A percentile compares a stretch with the other conserved stretches of the same genome.
These are phyloP conservation scores for Exocentrus adspersus DNA, from an alignment of 2,888 invertebrate genomes.

Conservation along the genomic window DNA sequence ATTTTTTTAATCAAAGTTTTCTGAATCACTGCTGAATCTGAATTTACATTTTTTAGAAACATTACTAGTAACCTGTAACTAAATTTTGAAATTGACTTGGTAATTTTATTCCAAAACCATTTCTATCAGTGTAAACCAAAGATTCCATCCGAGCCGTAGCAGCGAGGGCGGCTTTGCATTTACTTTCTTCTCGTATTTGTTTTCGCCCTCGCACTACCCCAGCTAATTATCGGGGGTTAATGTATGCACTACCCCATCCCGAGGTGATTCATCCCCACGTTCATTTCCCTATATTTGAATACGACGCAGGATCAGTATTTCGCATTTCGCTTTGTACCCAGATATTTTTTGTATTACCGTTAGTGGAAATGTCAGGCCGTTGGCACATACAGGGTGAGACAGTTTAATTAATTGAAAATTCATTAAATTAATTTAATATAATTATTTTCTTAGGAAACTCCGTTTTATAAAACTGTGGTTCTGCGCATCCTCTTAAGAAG, in stretches of 20 bases:
- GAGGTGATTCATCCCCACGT: conserved; percentile 40
- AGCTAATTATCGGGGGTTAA: conserved; percentile 39
- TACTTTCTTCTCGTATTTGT: conserved; percentile 38
- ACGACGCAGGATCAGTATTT: neutral
- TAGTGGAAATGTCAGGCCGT: neutral
- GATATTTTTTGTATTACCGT: neutral
- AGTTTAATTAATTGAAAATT: too few species aligned
- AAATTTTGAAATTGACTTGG: too few species aligned
- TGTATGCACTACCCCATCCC: conserved; percentile 38
- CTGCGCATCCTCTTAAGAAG: too few species aligned
- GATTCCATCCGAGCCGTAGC: conserved; percentile 15
- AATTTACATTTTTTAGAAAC: too few species aligned
- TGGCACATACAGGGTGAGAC: too few species aligned
- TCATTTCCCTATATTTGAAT: conserved; percentile 39
- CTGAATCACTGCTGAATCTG: too few species aligned
- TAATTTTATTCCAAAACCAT: too few species aligned
- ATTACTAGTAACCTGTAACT: too few species aligned
- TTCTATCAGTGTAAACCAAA: neutral
- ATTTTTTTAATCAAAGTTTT: too few species aligned
- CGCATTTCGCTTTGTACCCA: neutral
- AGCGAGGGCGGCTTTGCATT: conserved; percentile 46
- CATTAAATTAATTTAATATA: too few species aligned
- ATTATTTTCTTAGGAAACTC: too few species aligned
- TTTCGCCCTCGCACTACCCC: conserved; percentile 40
- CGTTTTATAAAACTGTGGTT: too few species aligned